A percentile compares a stretch with the other conserved stretches of the same genome.
phyloP scores from a whole-genome alignment of 2,797 vertebrate species.

The Poliocrania exsul region DNA sequence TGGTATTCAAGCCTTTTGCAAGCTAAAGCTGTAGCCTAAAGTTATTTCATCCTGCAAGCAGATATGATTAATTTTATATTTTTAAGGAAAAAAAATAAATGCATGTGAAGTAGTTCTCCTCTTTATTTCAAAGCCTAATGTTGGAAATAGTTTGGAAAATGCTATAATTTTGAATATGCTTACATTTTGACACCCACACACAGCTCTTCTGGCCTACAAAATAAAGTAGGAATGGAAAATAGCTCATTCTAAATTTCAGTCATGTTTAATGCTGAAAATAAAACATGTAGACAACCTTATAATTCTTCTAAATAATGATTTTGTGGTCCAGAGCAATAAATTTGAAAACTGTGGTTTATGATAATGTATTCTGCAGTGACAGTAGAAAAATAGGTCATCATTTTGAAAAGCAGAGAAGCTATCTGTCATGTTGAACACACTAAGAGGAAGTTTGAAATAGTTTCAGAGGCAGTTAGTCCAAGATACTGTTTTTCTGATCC shows the following conservation, averaged over 20 bases:
- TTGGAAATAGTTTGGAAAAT: neutral
- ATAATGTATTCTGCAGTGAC: constrained; percentile 51
- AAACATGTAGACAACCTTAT: constrained; percentile 40
- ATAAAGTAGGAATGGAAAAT: constrained; percentile 7
- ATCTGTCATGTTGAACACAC: constrained; percentile 23
- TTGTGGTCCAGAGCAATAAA: constrained; percentile 24
- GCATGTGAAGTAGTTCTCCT: neutral
- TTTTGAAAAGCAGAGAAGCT: constrained; percentile 32
- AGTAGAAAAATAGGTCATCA: constrained; percentile 63
- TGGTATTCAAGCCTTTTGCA: neutral
- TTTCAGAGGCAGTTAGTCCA: neutral
- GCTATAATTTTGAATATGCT: neutral
- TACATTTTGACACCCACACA: neutral
- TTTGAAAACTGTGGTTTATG: constrained; percentile 47
- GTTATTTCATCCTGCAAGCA: neutral
- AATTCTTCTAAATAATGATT: constrained; percentile 60
- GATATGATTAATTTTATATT: neutral
- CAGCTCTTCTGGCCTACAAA: neutral
- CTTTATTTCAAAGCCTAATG: neutral
- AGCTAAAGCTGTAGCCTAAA: neutral
- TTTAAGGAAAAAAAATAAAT: neutral
- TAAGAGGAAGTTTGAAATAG: neutral
- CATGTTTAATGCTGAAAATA: constrained; percentile 47
- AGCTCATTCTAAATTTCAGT: constrained; percentile 10
- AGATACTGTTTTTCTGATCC: neutral